Evolutionary conservation across 2,888 invertebrate species (phyloP), one percentile per base, ranked within the genome.

Genomic region (Tetranychus piercei): DNA sequence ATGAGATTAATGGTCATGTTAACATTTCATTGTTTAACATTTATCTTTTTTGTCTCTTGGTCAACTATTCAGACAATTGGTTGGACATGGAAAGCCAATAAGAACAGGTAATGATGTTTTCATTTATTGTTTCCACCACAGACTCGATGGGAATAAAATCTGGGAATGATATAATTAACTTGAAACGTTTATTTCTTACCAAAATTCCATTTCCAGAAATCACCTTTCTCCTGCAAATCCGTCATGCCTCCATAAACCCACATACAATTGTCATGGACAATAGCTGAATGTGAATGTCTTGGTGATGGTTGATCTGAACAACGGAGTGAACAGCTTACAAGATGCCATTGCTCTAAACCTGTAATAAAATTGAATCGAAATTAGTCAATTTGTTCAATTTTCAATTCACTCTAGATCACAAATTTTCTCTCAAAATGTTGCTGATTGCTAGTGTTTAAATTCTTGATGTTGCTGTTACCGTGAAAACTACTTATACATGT

Each of bases 171-270:
- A 34, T 55, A 55, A 55, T 55, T 55, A 15, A 55, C 9, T 55
- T 55, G 7, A 55, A 55, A 15, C 15, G 15, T 55, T 55, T 55
- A 7, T 55, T 55, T 78, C 81, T 82, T 75, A 88, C 88, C 83
- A 77, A 88, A 88, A 82, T 89, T 89, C 86, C 89, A 91, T 80
- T 86, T 85, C 91, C 91, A 91, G 77, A 91, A 87, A 82, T 91
- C 91, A 75, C 85, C 84, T 80, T 88, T 86, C 79, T 88, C 89
- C 78, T 88, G 87, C 76, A 93, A 86, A 84, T 92, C 91, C 77
- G 89, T 89, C 89, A 90, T 90, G 0, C 93, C 93, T 22, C 90
- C 93, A 83, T 90, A 92, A 80, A 93, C 86, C 88, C 90, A 92
- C 86, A 93, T 89, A 4, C 88, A 86, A 78, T 87, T 87, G 79